A percentile compares a stretch with the other conserved stretches of the same genome.
These are phyloP conservation scores for Melopsittacus undulatus DNA, from an alignment of 2,797 vertebrate genomes.

Conservation along the genomic window DNA sequence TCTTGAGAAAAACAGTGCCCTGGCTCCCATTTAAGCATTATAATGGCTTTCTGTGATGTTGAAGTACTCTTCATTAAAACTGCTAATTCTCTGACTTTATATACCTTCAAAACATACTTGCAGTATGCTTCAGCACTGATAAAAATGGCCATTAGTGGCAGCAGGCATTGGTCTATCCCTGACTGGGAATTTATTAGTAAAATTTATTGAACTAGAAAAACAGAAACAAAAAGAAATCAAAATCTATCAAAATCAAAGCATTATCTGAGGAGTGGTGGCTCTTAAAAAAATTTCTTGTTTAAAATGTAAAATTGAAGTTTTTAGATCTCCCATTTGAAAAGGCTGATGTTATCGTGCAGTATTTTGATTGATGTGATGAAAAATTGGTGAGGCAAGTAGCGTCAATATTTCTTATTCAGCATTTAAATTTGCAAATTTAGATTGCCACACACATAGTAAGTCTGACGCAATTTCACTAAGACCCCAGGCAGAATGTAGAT, in stretches of 20 bases:
- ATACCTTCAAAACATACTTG: neutral
- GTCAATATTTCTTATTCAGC: neutral
- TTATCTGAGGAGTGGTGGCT: neutral
- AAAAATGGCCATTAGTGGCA: neutral
- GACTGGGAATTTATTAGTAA: neutral
- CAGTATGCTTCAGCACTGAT: neutral
- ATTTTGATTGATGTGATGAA: constrained; percentile 13
- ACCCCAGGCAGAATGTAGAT: constrained; percentile 21
- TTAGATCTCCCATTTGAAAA: constrained; percentile 23
- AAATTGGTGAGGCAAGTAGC: constrained; percentile 12
- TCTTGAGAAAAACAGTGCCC: neutral
- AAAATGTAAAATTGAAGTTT: constrained; percentile 2
- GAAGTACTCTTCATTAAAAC: neutral
- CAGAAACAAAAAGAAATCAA: constrained; percentile 1
- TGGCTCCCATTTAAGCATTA: neutral
- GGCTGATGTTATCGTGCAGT: neutral
- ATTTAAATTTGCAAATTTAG: constrained; percentile 16
- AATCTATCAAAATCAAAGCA: constrained; percentile 21
- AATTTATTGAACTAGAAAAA: neutral
- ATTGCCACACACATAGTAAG: constrained; percentile 33
- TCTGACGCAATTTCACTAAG: constrained; percentile 47
- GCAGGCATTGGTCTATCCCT: neutral
- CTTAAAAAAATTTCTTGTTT: neutral
- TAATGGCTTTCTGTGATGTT: neutral
- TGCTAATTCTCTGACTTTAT: neutral